phyloP scores from a whole-genome alignment of 2,888 invertebrate species.

The Plebejus argus region DNA sequence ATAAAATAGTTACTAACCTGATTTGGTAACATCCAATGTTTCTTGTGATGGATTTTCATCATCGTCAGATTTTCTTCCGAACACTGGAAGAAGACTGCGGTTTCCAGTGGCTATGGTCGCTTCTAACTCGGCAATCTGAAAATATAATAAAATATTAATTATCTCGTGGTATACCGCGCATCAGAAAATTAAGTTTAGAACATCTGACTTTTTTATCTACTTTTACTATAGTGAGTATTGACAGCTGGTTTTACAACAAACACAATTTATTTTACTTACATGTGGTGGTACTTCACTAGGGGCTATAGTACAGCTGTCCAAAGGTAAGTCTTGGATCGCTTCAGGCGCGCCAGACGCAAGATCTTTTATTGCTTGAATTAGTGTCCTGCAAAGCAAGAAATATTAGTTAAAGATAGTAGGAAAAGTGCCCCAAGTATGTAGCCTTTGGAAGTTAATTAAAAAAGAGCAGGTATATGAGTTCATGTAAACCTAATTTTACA shows the following conservation, averaged over 20 bases:
- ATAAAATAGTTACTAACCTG: constrained; percentile 54
- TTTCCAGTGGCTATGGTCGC: constrained; percentile 82
- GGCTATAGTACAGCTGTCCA: constrained; percentile 55
- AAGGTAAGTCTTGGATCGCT: constrained; percentile 65
- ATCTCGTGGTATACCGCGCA: too few relatives aligned
- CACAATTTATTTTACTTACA: constrained; percentile 51
- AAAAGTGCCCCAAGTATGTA: too few relatives aligned
- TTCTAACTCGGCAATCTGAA: constrained; percentile 73
- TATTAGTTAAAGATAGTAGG: too few relatives aligned
- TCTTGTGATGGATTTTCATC: constrained; percentile 52
- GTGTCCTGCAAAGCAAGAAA: constrained; percentile 47
- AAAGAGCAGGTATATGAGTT: too few relatives aligned
- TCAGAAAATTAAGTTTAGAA: too few relatives aligned
- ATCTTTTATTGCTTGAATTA: constrained; percentile 68
- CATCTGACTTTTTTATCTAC: too few relatives aligned
- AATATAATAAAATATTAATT: background rate
- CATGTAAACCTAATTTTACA: too few relatives aligned
- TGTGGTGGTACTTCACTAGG: constrained; percentile 65
- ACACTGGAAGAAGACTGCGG: constrained; percentile 84
- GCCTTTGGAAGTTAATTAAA: too few relatives aligned
- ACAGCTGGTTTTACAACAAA: too few relatives aligned
- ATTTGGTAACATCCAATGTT: constrained; percentile 62
- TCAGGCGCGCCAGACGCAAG: constrained; percentile 60
- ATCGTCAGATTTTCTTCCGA: constrained; percentile 62
- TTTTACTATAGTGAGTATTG: too few relatives aligned